Conservation (phyloP, 92 coral and sea anemone species). For the Siderastrea siderea region DNA sequence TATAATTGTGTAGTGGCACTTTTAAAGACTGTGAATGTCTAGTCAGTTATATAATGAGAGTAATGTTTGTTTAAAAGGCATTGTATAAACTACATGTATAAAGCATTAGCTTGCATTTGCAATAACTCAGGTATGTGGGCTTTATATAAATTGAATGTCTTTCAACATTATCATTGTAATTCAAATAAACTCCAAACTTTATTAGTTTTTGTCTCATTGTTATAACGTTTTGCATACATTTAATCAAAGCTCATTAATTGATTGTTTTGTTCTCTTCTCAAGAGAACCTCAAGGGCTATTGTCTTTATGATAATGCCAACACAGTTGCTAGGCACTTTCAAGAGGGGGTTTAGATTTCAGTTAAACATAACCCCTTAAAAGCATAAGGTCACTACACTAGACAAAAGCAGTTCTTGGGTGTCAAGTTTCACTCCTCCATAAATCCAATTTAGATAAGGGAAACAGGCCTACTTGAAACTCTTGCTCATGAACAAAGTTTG, state of each 20-base stretch:
- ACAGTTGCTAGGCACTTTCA: constrained; percentile 58
- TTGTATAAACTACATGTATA: neutral
- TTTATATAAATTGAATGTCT: constrained; percentile 1
- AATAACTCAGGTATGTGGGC: neutral
- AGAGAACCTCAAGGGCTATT: constrained; percentile 5
- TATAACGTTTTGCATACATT: constrained; percentile 3
- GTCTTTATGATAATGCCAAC: constrained; percentile 27
- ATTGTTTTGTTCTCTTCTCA: constrained; percentile 2
- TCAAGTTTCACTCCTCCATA: constrained; percentile 18
- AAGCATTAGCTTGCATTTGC: neutral
- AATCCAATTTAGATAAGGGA: constrained; percentile 2
- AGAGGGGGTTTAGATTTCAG: constrained; percentile 30
- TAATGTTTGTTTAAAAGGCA: neutral
- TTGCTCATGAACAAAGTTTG: neutral
- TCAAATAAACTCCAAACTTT: constrained; percentile 17
- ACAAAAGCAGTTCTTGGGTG: neutral
- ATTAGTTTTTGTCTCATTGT: constrained; percentile 3
- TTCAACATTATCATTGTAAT: constrained; percentile 1
- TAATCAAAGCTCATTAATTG: constrained; percentile 26
- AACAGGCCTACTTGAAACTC: neutral
- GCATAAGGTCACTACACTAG: constrained; percentile 33
- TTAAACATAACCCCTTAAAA: constrained; percentile 44
- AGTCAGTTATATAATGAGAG: too few species aligned
- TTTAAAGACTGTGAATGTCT: too few species aligned
- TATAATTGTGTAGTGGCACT: too few species aligned